A percentile compares a stretch with the other conserved stretches of the same genome.
Conservation (phyloP, 2,113 vertebrate species). For the Trichomycterus rosablanca region DNA sequence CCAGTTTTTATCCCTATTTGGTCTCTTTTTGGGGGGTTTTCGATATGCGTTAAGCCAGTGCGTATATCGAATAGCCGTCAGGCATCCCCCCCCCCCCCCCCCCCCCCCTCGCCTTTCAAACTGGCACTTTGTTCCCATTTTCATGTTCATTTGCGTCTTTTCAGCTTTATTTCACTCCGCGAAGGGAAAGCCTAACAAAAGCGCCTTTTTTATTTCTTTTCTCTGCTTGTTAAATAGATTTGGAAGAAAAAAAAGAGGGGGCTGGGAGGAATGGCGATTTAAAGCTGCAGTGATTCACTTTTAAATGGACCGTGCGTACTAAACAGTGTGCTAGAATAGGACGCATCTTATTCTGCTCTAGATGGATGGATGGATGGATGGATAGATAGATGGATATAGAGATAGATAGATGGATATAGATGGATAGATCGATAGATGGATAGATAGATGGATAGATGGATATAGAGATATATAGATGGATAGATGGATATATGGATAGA, state of each 20-base stretch:
- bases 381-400: no score
- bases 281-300: constrained; percentile 75
- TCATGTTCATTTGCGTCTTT: constrained; percentile 77
- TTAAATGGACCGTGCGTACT: constrained; percentile 61
- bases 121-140: constrained; percentile 87
- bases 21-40: neutral
- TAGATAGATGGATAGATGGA: no score
- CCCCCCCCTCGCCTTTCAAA: constrained; percentile 62
- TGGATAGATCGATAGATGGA: no score
- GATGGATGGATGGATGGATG: no score
- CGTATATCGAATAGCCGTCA: constrained; percentile 69
- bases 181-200: constrained; percentile 85
- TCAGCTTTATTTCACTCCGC: constrained; percentile 72
- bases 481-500: no score
- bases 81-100: constrained; percentile 55
- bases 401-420: no score
- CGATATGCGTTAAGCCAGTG: constrained; percentile 66
- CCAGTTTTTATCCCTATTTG: neutral
- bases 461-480: no score
- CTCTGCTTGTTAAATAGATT: constrained; percentile 86
- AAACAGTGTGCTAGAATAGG: neutral
- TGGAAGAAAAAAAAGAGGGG: constrained; percentile 56
- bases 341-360: no score
- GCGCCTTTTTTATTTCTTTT: constrained; percentile 83
- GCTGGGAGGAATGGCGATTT: constrained; percentile 79